phyloP scores from a whole-genome alignment of 2,113 vertebrate species.

The Todiramphus chloris region DNA sequence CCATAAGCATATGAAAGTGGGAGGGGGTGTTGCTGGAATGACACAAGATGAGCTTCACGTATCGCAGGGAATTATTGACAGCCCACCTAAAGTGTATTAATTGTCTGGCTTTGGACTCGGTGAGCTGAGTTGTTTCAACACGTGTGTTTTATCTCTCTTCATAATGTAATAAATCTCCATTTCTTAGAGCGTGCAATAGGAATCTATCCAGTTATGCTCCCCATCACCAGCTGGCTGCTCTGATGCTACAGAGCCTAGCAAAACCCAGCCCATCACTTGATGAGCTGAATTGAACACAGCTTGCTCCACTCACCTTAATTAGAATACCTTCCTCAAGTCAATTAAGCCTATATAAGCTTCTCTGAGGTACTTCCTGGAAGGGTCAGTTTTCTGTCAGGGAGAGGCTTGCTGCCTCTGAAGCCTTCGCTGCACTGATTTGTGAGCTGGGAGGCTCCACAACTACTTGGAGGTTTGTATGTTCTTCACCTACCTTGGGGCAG shows the following conservation, averaged over 20 bases:
- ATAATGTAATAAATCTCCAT: rapidly evolving
- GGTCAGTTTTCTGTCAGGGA: rapidly evolving
- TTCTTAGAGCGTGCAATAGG: rapidly evolving
- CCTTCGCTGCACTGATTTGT: rapidly evolving
- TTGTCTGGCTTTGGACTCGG: background rate
- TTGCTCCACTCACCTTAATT: background rate
- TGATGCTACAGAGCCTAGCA: background rate
- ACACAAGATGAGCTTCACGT: background rate
- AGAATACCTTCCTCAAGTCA: background rate
- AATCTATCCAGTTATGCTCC: rapidly evolving
- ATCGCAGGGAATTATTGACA: background rate
- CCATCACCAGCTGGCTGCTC: background rate
- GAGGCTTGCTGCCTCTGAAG: rapidly evolving
- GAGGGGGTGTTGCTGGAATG: background rate
- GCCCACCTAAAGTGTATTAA: background rate
- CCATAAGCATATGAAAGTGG: rapidly evolving
- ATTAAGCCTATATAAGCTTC: background rate
- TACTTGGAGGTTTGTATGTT: background rate
- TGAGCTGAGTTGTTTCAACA: background rate
- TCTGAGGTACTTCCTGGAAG: background rate
- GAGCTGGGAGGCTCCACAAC: rapidly evolving
- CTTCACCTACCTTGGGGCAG: rapidly evolving
- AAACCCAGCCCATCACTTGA: background rate
- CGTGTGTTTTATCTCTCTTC: background rate
- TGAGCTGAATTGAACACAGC: background rate